Evolutionary conservation across 2,113 vertebrate genomes (phyloP).

Genomic region (Sitta europaea): DNA sequence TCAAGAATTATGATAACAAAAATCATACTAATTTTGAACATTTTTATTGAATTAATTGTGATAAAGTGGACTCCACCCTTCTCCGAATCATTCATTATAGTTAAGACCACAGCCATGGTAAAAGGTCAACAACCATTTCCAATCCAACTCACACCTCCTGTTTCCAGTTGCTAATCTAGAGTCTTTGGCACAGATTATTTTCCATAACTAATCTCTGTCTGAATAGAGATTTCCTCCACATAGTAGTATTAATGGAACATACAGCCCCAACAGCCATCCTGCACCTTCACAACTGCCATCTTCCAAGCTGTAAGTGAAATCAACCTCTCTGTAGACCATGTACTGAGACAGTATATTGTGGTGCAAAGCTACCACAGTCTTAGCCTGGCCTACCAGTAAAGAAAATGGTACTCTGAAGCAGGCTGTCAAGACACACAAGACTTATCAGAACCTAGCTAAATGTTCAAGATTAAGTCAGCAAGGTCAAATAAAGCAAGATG

Average conservation of each 20-base stretch:
- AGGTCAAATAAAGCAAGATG: neutral
- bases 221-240: neutral
- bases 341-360: neutral
- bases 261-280: neutral
- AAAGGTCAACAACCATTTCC: neutral
- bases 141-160: neutral
- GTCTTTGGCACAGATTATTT: neutral
- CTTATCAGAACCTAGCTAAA: neutral
- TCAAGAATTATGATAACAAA: neutral
- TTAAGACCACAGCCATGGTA: neutral
- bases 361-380: rapidly evolving
- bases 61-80: neutral
- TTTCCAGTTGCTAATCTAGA: neutral
- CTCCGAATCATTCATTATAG: neutral
- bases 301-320: neutral
- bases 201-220: neutral
- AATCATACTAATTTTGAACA: neutral
- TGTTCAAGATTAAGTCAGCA: neutral
- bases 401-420: neutral
- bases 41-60: neutral
- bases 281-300: rapidly evolving
- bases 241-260: neutral
- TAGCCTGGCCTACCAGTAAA: neutral
- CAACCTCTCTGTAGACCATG: neutral
- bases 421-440: neutral